phyloP scores from a whole-genome alignment of 2,888 invertebrate genomes.

The Drosophila pseudotakahashii region DNA sequence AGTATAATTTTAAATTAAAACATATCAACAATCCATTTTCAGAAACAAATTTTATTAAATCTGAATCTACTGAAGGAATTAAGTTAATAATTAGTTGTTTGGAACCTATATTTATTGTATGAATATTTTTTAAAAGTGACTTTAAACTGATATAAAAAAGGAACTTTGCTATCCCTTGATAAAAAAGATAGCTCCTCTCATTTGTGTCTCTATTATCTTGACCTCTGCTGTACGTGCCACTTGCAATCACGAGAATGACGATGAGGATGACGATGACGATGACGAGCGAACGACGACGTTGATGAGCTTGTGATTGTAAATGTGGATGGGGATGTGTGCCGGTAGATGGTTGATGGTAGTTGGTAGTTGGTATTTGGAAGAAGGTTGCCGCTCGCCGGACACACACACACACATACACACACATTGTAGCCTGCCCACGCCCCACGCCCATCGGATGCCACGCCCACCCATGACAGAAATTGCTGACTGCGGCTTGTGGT shows the following conservation, averaged over 20 bases:
- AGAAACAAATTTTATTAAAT: too few relatives aligned
- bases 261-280: constrained; percentile 41
- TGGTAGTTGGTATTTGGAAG: constrained; percentile 10
- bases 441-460: constrained; percentile 8
- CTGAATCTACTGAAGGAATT: too few relatives aligned
- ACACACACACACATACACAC: constrained; percentile 27
- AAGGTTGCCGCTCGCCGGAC: constrained; percentile 46
- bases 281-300: constrained; percentile 43
- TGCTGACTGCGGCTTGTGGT: constrained; percentile 67
- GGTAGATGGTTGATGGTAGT: constrained; percentile 16
- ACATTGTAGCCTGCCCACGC: constrained; percentile 45
- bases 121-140: too few relatives aligned
- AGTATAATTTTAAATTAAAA: too few relatives aligned
- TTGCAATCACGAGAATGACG: constrained; percentile 37
- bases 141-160: too few relatives aligned
- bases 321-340: constrained; percentile 8
- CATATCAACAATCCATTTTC: too few relatives aligned
- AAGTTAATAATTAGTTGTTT: too few relatives aligned
- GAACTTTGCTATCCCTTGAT: too few relatives aligned
- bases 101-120: too few relatives aligned
- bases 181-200: not conserved
- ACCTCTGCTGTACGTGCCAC: constrained; percentile 27
- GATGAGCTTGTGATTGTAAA: constrained; percentile 48
- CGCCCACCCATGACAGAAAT: constrained; percentile 65
- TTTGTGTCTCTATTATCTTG: constrained; percentile 6